Evolutionary conservation across 2,113 vertebrate species (phyloP).

Genomic region (Mormyrus iriodes): DNA sequence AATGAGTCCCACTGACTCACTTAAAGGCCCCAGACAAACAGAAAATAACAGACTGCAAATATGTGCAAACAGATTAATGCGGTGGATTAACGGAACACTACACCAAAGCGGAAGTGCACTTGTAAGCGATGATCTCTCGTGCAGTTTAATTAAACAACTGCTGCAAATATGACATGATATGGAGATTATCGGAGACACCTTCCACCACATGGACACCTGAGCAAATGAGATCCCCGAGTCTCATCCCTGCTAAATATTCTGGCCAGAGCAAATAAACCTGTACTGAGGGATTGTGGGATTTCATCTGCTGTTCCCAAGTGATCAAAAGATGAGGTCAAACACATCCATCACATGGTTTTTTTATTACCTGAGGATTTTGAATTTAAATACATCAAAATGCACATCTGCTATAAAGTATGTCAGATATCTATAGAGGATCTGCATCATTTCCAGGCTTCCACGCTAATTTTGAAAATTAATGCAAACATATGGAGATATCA

Average conservation of each 20-base stretch:
- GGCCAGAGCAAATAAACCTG: constrained; percentile 46
- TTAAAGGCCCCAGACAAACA: not conserved
- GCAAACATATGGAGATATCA: not conserved
- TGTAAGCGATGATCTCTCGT: constrained; percentile 13
- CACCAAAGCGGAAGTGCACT: not conserved
- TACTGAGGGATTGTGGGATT: constrained; percentile 34
- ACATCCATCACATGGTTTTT: constrained; percentile 44
- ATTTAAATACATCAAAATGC: not conserved
- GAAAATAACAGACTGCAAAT: constrained; percentile 1
- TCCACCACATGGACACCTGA: constrained; percentile 62
- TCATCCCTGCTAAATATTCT: constrained; percentile 55
- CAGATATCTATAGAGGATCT: not conserved
- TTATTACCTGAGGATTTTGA: not conserved
- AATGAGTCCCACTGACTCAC: not conserved
- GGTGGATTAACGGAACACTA: not conserved
- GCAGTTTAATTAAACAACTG: constrained; percentile 25
- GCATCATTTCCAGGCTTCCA: not conserved
- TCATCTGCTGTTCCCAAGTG: constrained; percentile 50
- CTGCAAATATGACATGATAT: constrained; percentile 61
- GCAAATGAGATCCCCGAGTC: constrained; percentile 59
- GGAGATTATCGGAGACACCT: constrained; percentile 58
- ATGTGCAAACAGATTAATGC: not conserved
- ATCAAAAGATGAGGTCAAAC: constrained; percentile 46
- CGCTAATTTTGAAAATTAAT: not conserved
- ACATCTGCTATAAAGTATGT: constrained; percentile 4